Base-by-base conservation (phyloP, 53 echinoderm and acorn worm species). In the Holothuria leucospilota region DNA sequence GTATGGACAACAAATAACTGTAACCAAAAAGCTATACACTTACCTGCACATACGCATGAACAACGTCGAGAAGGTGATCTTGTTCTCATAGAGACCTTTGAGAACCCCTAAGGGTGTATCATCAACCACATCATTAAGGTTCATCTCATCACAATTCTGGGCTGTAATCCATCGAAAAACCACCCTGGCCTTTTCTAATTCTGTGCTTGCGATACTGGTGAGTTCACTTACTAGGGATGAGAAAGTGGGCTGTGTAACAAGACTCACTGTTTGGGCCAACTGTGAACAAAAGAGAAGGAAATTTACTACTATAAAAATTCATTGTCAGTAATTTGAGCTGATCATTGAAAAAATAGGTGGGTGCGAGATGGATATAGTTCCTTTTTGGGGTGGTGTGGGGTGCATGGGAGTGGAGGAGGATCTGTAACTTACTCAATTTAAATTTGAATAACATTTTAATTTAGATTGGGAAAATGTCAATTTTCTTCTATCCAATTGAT, bases 11-110 rank as follows among this genome's bases (percentile, higher is more conserved):
- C 56, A 18, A 16, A 30, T 10, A 13, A 12, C 6, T 67, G 67
- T 18, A 12, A 67, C 11, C 67, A 26, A 25, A 67, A 67, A 13
- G 30, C 67, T 13, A 67, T 6, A 25, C 24, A 29, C 70, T 69
- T 59, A 98, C 98, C 98, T 93, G 90, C 98, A 98, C 98, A 98
- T 98, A 15, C 98, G 85, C 98, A 98, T 98, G 75, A 98, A 98
- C 69, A 98, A 84, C 0, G 98, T 98, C 9, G 98, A 88, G 65
- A 95, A 98, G 20, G 98, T 98, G 70, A 98, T 98, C 88, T 95
- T 98, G 53, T 95, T 85, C 68, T 92, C 90, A 73, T 98, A 95
- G 42, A 98, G 88, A 10, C 98, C 98, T 63, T 98, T 98, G 27
- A 98, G 88, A 14, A 98, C 98, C n/a, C 98, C 98, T 8, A 98